Base-by-base conservation (phyloP, 2,113 vertebrate species). In the Lepisosteus oculatus region DNA sequence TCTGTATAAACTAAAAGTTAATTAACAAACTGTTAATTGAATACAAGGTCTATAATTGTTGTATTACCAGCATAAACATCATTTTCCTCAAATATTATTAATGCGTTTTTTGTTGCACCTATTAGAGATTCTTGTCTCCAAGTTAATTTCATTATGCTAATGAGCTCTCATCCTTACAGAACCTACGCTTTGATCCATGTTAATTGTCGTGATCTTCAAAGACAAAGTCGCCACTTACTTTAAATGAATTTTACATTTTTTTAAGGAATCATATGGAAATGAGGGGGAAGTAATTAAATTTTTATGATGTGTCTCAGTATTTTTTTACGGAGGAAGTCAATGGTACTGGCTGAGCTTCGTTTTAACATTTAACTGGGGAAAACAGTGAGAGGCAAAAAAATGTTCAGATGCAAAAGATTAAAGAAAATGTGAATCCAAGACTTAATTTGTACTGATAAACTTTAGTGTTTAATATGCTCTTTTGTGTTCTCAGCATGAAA, bases 81-180 rank as follows among this genome's bases (percentile, higher is more conserved):
- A 89, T 92, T 95, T 93, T 94, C 91, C 94, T 97, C 94, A 94
- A 99, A 96, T 96, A 96, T 97, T 96, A 95, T 98, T 96, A 96
- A 97, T 94, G 94, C 89, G 69, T 93, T 91, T 92, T 94, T 95
- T 94, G 94, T 97, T 95, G 93, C 95, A 97, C 96, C 96, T 98
- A 97, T 98, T 95, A 99, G 95, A 98, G 95, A 97, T 97, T 97
- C 95, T 97, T 97, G 95, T 98, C 96, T 97, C 91, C 85, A 91
- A 98, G 95, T 99, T 98, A 97, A 98, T 99, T 98, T 98, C 93
- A 97, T 98, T 97, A 98, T 98, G 97, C 93, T 97, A 99, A 99
- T 97, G 94, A 95, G 92, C 93, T 93, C 95, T 97, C 94, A 94
- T 95, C 94, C 91, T 94, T 92, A 95, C 93, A 92, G 93, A 97